Base-by-base conservation (phyloP, 1,140 invertebrate species). In the Thaumatotibia leucotreta region DNA sequence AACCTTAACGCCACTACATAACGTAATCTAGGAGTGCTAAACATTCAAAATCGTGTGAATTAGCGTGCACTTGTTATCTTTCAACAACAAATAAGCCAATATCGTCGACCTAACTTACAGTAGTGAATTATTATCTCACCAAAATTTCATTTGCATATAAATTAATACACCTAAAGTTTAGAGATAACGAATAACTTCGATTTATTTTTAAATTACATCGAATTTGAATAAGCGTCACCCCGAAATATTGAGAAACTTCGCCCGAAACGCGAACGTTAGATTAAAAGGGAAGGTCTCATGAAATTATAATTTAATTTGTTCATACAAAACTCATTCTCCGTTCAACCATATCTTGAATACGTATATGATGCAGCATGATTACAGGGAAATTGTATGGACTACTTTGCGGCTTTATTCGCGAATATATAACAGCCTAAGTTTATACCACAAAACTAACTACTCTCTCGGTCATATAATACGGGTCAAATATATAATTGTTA, bases 261-360 rank as follows among this genome's bases (percentile, higher is more conserved):
- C 39, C 23, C 52, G 52, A 14, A 58, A 20, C 64, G 64, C 32
- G 39, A 52, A 31, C 54, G 61, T 77, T 69, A 76, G 79, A 82
- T 83, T 84, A 82, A 80, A 83, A 74, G 72, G 67, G 68, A 77
- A 70, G 64, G 54, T 66, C 75, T 84, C 80, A 84, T 84, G 80
- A 84, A 82, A 82, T 84, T 81, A 80, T 84, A 84, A 84, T 84
- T 84, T 84, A 80, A 83, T 83, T 84, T 80, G 78, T 80, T 70
- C 69, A 64, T 27, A 69, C 39, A 63, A 66, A 69, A 73, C 69
- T 74, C 72, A 69, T 75, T 76, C 65, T 72, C 50, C 68, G 69
- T 65, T 66, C 58, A 63, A 68, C 64, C 49, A 39, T 54, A 74
- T 74, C 70, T 68, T 69, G 72, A 73, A 76, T 77, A n/a, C n/a